Conservation (phyloP, 2,888 invertebrate species). For the Sinopyrophorus schimmeli region DNA sequence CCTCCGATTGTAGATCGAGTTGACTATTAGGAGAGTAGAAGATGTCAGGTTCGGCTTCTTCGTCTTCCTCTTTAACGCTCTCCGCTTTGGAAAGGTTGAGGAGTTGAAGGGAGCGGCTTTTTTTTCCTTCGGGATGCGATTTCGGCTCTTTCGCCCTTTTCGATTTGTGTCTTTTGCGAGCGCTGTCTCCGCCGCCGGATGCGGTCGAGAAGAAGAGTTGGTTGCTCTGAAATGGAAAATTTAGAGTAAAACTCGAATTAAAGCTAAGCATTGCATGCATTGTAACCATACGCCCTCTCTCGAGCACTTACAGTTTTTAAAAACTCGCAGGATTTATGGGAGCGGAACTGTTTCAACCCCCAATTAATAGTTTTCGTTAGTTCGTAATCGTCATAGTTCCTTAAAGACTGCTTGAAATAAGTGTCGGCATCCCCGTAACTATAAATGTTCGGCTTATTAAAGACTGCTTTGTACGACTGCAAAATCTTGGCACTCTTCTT, state of each 20-base stretch:
- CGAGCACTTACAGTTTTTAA: conserved; percentile 14
- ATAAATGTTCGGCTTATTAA: conserved; percentile 32
- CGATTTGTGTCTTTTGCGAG: too few relatives aligned
- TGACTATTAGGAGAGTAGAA: conserved; percentile 41
- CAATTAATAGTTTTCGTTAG: conserved; percentile 29
- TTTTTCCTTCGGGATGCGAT: too few relatives aligned
- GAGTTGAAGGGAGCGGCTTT: too few relatives aligned
- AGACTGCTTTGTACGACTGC: conserved; percentile 35
- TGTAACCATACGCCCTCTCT: too few relatives aligned
- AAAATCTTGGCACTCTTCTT: conserved; percentile 37
- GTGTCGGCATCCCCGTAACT: conserved; percentile 48
- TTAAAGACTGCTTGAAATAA: conserved; percentile 47
- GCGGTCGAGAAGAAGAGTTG: neutral
- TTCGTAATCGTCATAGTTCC: conserved; percentile 48
- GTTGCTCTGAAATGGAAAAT: neutral
- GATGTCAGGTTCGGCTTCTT: conserved; percentile 33
- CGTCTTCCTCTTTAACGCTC: conserved; percentile 26
- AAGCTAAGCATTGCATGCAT: too few relatives aligned
- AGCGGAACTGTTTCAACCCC: conserved; percentile 5
- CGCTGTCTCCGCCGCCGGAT: neutral
- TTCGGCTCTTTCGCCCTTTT: too few relatives aligned
- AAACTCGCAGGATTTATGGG: conserved; percentile 7
- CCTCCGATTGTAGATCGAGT: conserved; percentile 10
- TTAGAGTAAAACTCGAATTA: neutral
- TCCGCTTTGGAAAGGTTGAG: too few relatives aligned